phyloP scores from a whole-genome alignment of 2,888 invertebrate species.

The Apamea anceps region DNA sequence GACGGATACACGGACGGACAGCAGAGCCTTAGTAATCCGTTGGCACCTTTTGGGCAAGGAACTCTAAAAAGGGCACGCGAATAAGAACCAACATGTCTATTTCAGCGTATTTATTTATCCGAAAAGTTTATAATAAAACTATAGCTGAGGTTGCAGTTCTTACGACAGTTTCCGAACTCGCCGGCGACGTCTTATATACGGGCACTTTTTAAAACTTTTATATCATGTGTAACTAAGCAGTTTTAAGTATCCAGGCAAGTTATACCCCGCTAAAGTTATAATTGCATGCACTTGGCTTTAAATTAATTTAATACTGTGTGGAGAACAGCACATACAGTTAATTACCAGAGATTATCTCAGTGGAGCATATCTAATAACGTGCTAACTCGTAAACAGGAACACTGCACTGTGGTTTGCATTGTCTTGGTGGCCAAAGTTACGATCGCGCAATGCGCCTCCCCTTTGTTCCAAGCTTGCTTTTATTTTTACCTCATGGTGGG shows the following conservation, averaged over 20 bases:
- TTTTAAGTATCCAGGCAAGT: slow-evolving; percentile 10
- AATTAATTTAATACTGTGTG: slow-evolving; percentile 40
- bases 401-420: slow-evolving; percentile 64
- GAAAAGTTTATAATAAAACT: slow-evolving; percentile 16
- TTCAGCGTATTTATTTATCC: background rate
- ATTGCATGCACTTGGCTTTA: slow-evolving; percentile 43
- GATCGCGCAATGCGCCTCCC: slow-evolving; percentile 67
- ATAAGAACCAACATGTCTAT: slow-evolving; percentile 2
- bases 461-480: slow-evolving; percentile 55
- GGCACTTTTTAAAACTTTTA: slow-evolving; percentile 33
- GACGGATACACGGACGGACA: background rate
- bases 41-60: background rate
- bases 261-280: slow-evolving; percentile 45
- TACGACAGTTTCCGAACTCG: slow-evolving; percentile 27
- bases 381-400: slow-evolving; percentile 61
- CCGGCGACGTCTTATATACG: slow-evolving; percentile 1
- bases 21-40: background rate
- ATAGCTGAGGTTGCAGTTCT: slow-evolving; percentile 12
- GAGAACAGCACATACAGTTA: slow-evolving; percentile 41
- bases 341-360: slow-evolving; percentile 54
- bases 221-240: slow-evolving; percentile 24
- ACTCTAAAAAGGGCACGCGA: background rate
- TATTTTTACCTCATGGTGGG: slow-evolving; percentile 49
- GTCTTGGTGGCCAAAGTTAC: slow-evolving; percentile 62
- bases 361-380: slow-evolving; percentile 61